Conservation (phyloP, 2,888 invertebrate genomes). For the Mesodorylaimus sp. region DNA sequence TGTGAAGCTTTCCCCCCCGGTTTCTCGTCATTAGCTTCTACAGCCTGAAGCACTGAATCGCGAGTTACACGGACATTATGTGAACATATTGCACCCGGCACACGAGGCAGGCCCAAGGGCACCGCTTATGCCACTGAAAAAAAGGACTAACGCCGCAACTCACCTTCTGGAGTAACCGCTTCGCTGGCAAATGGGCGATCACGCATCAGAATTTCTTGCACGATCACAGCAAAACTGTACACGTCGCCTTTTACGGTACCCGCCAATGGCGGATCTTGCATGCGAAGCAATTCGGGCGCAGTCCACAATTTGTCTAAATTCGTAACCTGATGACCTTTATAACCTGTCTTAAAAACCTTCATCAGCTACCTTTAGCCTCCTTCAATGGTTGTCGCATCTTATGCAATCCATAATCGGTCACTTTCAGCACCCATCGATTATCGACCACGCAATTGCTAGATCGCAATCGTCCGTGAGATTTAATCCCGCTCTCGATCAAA, state of each 20-base stretch:
- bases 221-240: conserved; percentile 3
- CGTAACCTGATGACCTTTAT: too few species aligned
- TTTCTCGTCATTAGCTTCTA: too few species aligned
- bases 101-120: too few species aligned
- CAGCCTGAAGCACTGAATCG: too few species aligned
- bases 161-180: conserved; percentile 1
- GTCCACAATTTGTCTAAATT: conserved; percentile 17
- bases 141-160: too few species aligned
- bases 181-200: conserved; percentile 1
- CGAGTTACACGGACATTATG: too few species aligned
- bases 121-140: too few species aligned
- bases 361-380: conserved; percentile 9
- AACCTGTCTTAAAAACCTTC: too few species aligned
- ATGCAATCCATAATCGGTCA: conserved; percentile 10
- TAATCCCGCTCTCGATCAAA: not conserved
- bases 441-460: conserved; percentile 8
- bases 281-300: conserved; percentile 17
- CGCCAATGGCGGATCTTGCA: not conserved
- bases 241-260: conserved; percentile 8
- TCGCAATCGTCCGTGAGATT: conserved; percentile 5
- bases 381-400: conserved; percentile 12
- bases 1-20: too few species aligned
- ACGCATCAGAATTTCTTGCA: conserved; percentile 4
- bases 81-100: too few species aligned
- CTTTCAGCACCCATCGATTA: conserved; percentile 5